Conservation (phyloP, 1,140 invertebrate species). For the Habropoda laboriosa region DNA sequence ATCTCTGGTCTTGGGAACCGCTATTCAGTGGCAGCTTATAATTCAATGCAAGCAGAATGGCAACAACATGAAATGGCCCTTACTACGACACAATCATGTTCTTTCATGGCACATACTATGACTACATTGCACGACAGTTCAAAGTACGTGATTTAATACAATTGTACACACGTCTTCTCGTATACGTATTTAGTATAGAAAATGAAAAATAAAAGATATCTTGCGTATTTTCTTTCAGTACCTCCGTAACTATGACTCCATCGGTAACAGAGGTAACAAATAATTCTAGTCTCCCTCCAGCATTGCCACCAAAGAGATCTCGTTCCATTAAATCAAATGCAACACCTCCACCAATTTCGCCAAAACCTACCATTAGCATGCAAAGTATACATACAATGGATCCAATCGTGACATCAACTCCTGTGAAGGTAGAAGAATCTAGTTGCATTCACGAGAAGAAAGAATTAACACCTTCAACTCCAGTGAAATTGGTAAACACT, state of each 20-base stretch:
- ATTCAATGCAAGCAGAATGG: conserved; percentile 86
- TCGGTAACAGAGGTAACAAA: conserved; percentile 73
- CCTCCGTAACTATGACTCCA: conserved; percentile 75
- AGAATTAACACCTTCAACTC: conserved; percentile 66
- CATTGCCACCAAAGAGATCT: conserved; percentile 89
- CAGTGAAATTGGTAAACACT: conserved; percentile 63
- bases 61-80: conserved; percentile 84
- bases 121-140: conserved; percentile 78
- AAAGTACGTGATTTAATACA: conserved; percentile 69
- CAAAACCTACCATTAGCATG: conserved; percentile 75
- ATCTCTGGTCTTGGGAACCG: conserved; percentile 83
- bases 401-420: conserved; percentile 74
- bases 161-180: neutral
- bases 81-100: conserved; percentile 84
- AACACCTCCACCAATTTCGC: conserved; percentile 77
- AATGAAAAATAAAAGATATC: neutral
- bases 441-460: conserved; percentile 67
- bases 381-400: conserved; percentile 75
- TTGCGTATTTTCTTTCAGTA: conserved; percentile 60
- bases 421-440: conserved; percentile 72
- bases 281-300: conserved; percentile 85
- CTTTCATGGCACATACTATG: conserved; percentile 81
- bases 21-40: conserved; percentile 91
- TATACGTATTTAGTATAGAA: neutral
- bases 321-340: conserved; percentile 80